Evolutionary conservation across 2,797 vertebrate species (phyloP).

Genomic region (Vespertilio murinus): DNA sequence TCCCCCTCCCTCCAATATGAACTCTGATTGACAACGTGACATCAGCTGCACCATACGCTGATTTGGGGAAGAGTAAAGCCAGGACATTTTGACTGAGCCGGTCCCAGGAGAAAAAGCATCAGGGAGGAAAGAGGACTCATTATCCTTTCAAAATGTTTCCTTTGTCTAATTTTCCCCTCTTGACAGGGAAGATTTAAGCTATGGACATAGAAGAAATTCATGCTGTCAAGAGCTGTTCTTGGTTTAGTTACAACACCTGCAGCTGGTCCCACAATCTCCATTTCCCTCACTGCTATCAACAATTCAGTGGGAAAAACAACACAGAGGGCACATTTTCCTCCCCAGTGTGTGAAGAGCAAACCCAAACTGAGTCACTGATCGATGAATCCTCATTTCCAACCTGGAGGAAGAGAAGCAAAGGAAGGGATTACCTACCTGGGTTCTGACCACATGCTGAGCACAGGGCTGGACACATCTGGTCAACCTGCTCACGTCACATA

Average conservation of each 20-base stretch:
- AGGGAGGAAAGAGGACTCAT: slow-evolving; percentile 14
- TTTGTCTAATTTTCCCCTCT: slow-evolving; percentile 61
- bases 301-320: not conserved
- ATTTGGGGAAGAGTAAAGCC: not conserved
- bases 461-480: not conserved
- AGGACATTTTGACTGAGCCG: not conserved
- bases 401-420: not conserved
- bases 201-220: slow-evolving; percentile 7
- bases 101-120: not conserved
- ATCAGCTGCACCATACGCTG: not conserved
- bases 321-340: not conserved
- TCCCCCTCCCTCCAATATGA: not conserved
- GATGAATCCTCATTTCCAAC: not conserved
- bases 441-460: accelerated
- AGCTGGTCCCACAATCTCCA: not conserved
- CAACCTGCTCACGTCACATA: not conserved
- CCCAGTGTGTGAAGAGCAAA: not conserved
- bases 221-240: slow-evolving; percentile 41
- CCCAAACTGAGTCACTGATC: slow-evolving; percentile 12
- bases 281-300: not conserved
- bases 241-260: slow-evolving; percentile 8
- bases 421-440: not conserved
- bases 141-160: slow-evolving; percentile 42
- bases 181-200: slow-evolving; percentile 52
- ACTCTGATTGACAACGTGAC: not conserved